Conservation (phyloP, 2,797 vertebrate genomes). For the Onychomys leucogaster region DNA sequence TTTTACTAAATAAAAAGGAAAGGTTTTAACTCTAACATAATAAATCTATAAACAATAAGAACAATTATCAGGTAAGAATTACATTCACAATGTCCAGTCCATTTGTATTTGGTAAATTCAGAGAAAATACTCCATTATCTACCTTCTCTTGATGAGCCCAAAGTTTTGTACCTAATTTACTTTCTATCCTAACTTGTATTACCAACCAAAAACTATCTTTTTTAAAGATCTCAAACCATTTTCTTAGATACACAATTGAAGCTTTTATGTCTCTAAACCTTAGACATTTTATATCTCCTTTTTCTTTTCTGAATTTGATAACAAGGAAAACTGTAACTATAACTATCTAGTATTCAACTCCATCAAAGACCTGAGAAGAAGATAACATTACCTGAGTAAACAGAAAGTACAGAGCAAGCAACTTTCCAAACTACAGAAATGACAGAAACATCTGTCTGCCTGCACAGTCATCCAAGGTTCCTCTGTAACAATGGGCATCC, state of each 20-base stretch:
- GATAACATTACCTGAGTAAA: neutral
- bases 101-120: too few species aligned
- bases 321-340: neutral
- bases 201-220: too few species aligned
- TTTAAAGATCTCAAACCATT: too few species aligned
- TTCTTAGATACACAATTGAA: too few species aligned
- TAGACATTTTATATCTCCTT: too few species aligned
- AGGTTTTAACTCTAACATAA: neutral
- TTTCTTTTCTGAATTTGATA: too few species aligned
- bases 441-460: neutral
- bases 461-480: neutral
- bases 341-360: neutral
- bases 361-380: neutral
- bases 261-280: too few species aligned
- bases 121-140: too few species aligned
- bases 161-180: too few species aligned
- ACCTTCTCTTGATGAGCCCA: too few species aligned
- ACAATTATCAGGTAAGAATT: neutral
- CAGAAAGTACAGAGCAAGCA: neutral
- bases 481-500: neutral
- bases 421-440: neutral
- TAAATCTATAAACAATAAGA: neutral
- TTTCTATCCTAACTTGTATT: too few species aligned
- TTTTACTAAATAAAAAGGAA: neutral
- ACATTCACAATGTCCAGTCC: neutral